These are phyloP conservation scores for Percina caprodes DNA, from an alignment of 2,113 vertebrate genomes.

Conservation along the genomic window DNA sequence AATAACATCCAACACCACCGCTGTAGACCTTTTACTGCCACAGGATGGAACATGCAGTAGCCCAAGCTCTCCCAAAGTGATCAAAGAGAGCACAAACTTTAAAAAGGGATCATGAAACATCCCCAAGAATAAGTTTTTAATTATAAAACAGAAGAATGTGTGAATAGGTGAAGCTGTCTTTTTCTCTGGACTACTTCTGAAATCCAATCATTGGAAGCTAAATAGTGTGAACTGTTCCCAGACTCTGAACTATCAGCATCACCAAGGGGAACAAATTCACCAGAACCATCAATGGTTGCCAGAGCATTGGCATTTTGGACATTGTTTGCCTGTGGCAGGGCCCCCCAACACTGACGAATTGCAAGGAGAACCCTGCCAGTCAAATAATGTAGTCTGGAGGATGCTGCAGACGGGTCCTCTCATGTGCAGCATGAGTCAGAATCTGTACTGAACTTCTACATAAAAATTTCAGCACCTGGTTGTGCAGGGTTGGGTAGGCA, in stretches of 20 bases:
- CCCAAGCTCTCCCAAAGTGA: not conserved
- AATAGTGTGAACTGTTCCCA: not conserved
- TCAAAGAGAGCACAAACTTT: not conserved
- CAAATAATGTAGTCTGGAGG: not conserved
- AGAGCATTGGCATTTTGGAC: not conserved
- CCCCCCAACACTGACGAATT: not conserved
- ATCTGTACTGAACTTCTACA: not conserved
- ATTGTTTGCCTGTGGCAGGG: not conserved
- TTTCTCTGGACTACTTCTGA: not conserved
- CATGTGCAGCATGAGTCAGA: not conserved
- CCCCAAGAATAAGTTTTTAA: not conserved
- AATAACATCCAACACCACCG: not conserved
- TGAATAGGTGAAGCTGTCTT: not conserved
- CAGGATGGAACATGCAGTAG: not conserved
- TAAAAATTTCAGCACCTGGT: not conserved
- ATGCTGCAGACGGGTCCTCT: not conserved
- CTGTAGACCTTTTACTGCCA: not conserved
- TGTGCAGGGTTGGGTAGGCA: not conserved
- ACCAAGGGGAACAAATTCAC: not conserved
- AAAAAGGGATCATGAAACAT: not conserved
- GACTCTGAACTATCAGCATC: not conserved
- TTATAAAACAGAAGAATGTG: not conserved
- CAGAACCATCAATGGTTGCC: not conserved
- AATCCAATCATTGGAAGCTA: not conserved
- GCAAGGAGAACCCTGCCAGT: not conserved